Evolutionary conservation across 2,113 vertebrate species (phyloP).

Genomic region (Pipa parva): DNA sequence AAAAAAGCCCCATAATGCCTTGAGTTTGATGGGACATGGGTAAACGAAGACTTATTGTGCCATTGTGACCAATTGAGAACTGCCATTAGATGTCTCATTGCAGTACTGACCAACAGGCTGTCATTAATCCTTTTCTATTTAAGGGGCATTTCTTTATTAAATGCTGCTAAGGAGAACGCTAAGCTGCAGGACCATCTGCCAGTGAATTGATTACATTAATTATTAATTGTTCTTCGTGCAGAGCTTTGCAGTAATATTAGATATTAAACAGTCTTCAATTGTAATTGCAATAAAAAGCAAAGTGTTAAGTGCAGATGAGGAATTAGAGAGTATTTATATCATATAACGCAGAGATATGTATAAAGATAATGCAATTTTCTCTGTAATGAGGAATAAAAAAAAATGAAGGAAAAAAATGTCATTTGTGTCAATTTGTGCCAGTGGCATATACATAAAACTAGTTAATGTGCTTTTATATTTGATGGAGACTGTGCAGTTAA

Average conservation of each 20-base stretch:
- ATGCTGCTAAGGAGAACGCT: constrained; percentile 18
- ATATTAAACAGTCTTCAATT: constrained; percentile 28
- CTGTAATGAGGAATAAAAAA: constrained; percentile 30
- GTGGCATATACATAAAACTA: constrained; percentile 36
- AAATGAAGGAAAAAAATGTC: constrained; percentile 13
- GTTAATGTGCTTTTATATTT: constrained; percentile 35
- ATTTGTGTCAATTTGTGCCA: constrained; percentile 18
- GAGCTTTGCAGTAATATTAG: constrained; percentile 20
- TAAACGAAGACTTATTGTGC: background rate
- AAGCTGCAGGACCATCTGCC: constrained; percentile 31
- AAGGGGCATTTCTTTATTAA: constrained; percentile 21
- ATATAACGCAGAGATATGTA: constrained; percentile 6
- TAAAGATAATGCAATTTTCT: constrained; percentile 42
- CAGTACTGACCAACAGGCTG: background rate
- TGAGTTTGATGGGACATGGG: background rate
- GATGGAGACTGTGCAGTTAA: constrained; percentile 3
- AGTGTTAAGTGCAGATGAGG: constrained; percentile 37
- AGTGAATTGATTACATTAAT: constrained; percentile 26
- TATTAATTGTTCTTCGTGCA: constrained; percentile 27
- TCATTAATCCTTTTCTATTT: constrained; percentile 20
- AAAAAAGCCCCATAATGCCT: background rate
- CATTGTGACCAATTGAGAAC: background rate
- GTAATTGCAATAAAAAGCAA: constrained; percentile 34
- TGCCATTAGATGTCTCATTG: background rate
- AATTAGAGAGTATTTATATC: constrained; percentile 40